Evolutionary conservation across 2,888 invertebrate genomes (phyloP).

Genomic region (Odontothrips loti): DNA sequence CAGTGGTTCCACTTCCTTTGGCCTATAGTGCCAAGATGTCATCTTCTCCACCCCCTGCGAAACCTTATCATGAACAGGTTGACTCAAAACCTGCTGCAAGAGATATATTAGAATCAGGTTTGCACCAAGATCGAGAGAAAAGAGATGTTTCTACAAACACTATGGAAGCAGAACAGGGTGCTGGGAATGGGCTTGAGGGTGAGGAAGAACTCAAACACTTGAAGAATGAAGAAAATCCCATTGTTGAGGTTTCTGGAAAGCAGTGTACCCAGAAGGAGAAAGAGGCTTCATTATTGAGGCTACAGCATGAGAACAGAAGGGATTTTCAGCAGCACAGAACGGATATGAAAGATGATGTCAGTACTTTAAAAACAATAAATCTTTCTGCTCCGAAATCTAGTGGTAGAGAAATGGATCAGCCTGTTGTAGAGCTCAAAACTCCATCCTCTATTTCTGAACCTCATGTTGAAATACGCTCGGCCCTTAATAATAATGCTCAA

Average conservation of each 20-base stretch:
- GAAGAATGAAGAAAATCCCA: background rate
- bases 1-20: background rate
- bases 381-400: background rate
- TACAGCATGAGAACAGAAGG: no score
- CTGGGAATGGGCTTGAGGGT: background rate
- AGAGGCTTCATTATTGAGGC: no score
- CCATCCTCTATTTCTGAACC: constrained; percentile 17
- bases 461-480: background rate
- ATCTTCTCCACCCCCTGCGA: background rate
- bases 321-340: no score
- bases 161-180: background rate
- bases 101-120: background rate
- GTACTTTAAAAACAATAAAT: background rate
- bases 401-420: background rate
- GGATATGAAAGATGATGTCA: background rate
- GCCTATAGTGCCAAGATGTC: constrained; percentile 11
- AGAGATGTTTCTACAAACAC: background rate
- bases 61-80: background rate
- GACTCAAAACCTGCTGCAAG: background rate
- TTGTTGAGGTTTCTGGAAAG: background rate
- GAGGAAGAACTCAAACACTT: background rate
- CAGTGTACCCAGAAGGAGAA: no score
- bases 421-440: background rate
- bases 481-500: background rate
- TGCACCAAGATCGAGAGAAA: background rate